phyloP scores from a whole-genome alignment of 2,888 invertebrate genomes.

The Sialis fuliginosa region DNA sequence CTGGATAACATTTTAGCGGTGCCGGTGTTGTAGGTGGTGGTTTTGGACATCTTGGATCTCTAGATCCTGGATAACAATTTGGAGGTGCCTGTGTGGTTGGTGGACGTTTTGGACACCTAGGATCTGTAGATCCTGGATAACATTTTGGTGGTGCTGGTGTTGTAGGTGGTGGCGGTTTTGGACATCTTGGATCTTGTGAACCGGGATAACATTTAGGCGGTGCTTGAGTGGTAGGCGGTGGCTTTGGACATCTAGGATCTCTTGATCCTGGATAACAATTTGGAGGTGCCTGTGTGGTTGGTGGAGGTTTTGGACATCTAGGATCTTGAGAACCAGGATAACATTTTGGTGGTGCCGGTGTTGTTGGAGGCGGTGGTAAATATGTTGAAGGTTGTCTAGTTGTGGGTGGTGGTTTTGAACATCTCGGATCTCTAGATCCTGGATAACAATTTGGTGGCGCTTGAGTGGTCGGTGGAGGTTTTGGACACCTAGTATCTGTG shows the following conservation, averaged over 20 bases:
- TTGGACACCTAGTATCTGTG: slow-evolving; percentile 13
- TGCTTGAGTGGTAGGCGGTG: slow-evolving; percentile 13
- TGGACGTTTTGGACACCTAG: slow-evolving; percentile 16
- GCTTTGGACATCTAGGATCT: slow-evolving; percentile 10
- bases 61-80: slow-evolving; percentile 18
- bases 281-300: slow-evolving; percentile 9
- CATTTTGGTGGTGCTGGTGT: not conserved
- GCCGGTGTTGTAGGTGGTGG: slow-evolving; percentile 13
- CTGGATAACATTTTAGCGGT: slow-evolving; percentile 18
- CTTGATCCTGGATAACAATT: slow-evolving; percentile 13
- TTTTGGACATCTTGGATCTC: slow-evolving; percentile 17
- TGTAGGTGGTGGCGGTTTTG: slow-evolving; percentile 15
- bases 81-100: slow-evolving; percentile 2
- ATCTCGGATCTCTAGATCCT: slow-evolving; percentile 17
- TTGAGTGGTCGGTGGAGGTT: slow-evolving; percentile 6
- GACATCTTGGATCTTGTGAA: slow-evolving; percentile 16
- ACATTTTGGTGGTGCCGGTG: slow-evolving; percentile 22
- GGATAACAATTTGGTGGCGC: slow-evolving; percentile 16
- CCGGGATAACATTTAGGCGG: slow-evolving; percentile 14
- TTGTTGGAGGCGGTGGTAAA: slow-evolving; percentile 21
- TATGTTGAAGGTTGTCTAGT: slow-evolving; percentile 15
- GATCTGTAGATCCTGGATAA: slow-evolving; percentile 11
- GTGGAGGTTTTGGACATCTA: slow-evolving; percentile 14
- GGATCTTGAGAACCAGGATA: slow-evolving; percentile 23
- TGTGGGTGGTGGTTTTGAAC: slow-evolving; percentile 13